These are phyloP conservation scores for Paracyprichromis sp. DNA, from an alignment of 2,113 vertebrate genomes.

Conservation along the genomic window DNA sequence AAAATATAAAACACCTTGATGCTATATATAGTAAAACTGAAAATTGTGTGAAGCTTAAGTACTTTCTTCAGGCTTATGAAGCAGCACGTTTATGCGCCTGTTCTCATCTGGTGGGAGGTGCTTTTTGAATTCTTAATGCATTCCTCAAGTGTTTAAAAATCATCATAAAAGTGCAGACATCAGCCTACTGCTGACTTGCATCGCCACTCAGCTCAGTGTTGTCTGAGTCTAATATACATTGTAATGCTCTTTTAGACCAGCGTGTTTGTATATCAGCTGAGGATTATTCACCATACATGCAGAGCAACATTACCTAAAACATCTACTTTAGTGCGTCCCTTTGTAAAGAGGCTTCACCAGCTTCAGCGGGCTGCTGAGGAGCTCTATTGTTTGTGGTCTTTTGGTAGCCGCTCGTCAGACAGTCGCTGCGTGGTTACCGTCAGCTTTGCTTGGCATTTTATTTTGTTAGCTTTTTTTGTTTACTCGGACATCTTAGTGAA, in stretches of 20 bases:
- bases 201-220: not conserved
- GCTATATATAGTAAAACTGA: not conserved
- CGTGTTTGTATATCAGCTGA: not conserved
- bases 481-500: conserved; percentile 39
- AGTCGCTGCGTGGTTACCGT: not conserved
- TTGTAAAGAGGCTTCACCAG: not conserved
- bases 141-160: not conserved
- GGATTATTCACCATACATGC: not conserved
- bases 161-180: not conserved
- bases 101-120: not conserved
- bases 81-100: not conserved
- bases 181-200: not conserved
- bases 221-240: accelerated
- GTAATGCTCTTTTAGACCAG: not conserved
- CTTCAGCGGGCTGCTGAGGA: not conserved
- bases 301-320: not conserved
- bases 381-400: not conserved
- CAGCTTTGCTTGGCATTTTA: conserved; percentile 19
- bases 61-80: not conserved
- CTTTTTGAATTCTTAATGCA: not conserved
- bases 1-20: not conserved
- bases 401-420: not conserved
- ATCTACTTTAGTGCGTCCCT: not conserved
- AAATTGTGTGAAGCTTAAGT: not conserved
- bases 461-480: conserved; percentile 26